phyloP scores from a whole-genome alignment of 1,140 invertebrate species.

The Centruroides vittatus region DNA sequence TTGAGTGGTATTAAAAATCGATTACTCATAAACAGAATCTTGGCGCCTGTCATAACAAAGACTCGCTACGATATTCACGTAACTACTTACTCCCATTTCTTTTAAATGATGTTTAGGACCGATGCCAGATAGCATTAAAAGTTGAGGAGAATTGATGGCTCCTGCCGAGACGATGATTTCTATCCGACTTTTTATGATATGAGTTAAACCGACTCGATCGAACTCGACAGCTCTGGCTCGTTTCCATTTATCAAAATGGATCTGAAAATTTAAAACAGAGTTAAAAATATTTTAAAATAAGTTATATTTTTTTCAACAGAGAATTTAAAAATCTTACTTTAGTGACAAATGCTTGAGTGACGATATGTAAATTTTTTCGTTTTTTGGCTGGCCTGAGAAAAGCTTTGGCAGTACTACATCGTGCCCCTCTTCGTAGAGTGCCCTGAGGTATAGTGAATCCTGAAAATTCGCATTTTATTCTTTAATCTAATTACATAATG shows the following conservation, averaged over 20 bases:
- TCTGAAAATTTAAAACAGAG: conserved; percentile 25
- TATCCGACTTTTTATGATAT: conserved; percentile 47
- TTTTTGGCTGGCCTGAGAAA: conserved; percentile 68
- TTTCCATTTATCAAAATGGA: conserved; percentile 68
- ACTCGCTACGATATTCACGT: too few species aligned
- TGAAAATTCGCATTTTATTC: neutral
- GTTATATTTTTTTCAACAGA: neutral
- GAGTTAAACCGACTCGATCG: conserved; percentile 42
- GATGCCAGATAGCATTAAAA: conserved; percentile 80
- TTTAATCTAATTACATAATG: neutral
- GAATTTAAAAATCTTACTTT: conserved; percentile 32
- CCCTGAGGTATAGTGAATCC: conserved; percentile 45
- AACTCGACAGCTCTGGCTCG: conserved; percentile 63
- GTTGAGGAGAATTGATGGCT: conserved; percentile 59
- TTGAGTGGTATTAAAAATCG: too few species aligned
- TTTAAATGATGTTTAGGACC: conserved; percentile 48
- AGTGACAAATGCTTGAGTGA: conserved; percentile 68
- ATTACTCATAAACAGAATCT: too few species aligned
- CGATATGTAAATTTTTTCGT: conserved; percentile 67
- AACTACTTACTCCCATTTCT: conserved; percentile 12
- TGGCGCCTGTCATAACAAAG: too few species aligned
- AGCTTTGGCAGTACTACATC: conserved; percentile 79
- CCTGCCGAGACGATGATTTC: conserved; percentile 71
- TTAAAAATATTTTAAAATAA: neutral
- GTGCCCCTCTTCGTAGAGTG: conserved; percentile 65